Evolutionary conservation across 2,888 invertebrate species (phyloP), one percentile per base, ranked within the genome.

Genomic region (Tetanocera ferruginea): DNA sequence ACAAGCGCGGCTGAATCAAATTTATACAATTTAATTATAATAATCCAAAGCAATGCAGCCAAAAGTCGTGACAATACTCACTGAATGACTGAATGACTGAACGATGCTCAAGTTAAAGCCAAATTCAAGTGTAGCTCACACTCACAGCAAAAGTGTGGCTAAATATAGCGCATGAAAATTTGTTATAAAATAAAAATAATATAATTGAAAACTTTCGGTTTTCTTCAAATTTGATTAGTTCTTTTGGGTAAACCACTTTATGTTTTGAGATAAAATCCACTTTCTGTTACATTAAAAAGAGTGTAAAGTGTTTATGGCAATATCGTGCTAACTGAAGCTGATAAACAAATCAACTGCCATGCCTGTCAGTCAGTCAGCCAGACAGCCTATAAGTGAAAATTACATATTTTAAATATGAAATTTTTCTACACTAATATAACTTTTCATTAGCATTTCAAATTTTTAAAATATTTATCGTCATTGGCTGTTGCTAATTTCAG

Each of bases 51-150:
- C 1, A 31, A 17, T 64, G 34, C 64, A 76, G 19, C 6, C 23
- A 31, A 69, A 57, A 76, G 82, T 85, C 85, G 85, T 85, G 86
- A 85, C 85, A 85, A 86, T 86, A 84, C 85, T 17, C 3, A n/a
- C n/a, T 17, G 31, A 31, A n/a, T 55, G 55, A 19, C 2, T 19
- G n/a, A n/a, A n/a, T n/a, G n/a, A n/a, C n/a, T n/a, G n/a, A n/a
- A n/a, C n/a, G n/a, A n/a, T n/a, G n/a, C n/a, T n/a, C n/a, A n/a
- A n/a, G n/a, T n/a, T n/a, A n/a, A n/a, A n/a, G n/a, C n/a, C n/a
- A n/a, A n/a, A 11, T 19, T 55, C 8, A 19, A 55, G 55, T 55
- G n/a, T 4, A n/a, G 19, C 19, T n/a, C 3, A 52, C 19, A 19
- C 6, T 14, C 49, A 6, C 14, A 9, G 49, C 1, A 52, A 52